These are phyloP conservation scores for Pavo muticus DNA, from an alignment of 2,113 vertebrate genomes.

Conservation along the genomic window DNA sequence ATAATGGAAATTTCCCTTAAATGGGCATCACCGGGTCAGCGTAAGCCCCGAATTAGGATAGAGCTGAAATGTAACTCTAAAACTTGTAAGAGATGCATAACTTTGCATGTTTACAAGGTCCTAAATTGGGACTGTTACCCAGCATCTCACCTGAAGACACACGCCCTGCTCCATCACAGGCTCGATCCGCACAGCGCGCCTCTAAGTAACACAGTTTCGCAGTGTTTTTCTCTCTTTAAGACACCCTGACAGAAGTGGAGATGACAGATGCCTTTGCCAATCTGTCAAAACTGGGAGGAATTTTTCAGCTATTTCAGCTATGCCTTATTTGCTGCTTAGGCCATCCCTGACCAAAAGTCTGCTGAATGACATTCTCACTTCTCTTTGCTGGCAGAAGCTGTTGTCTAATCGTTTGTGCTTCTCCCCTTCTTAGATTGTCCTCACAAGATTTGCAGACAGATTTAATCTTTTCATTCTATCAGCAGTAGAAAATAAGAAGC, in stretches of 20 bases:
- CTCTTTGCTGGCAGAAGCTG: background rate
- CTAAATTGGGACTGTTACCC: background rate
- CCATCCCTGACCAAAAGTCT: constrained; percentile 6
- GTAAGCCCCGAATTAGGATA: background rate
- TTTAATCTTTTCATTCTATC: constrained; percentile 24
- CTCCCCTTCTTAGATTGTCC: constrained; percentile 8
- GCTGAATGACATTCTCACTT: background rate
- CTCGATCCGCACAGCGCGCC: background rate
- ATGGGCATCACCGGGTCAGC: constrained; percentile 5
- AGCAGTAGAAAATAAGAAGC: constrained; percentile 28
- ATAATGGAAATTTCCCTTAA: background rate
- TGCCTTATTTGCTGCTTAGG: background rate
- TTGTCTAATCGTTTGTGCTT: background rate
- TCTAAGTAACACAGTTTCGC: background rate
- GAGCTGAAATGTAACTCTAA: background rate
- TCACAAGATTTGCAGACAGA: constrained; percentile 34
- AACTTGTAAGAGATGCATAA: background rate
- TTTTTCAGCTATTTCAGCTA: background rate
- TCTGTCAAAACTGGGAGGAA: constrained; percentile 44
- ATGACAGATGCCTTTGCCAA: constrained; percentile 52
- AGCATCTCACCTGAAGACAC: background rate
- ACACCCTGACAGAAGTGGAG: background rate
- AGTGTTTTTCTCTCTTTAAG: background rate
- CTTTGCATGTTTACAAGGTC: background rate
- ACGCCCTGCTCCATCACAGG: background rate